Evolutionary conservation across 2,888 invertebrate species (phyloP).

Genomic region (Ypsolopha scabrella): DNA sequence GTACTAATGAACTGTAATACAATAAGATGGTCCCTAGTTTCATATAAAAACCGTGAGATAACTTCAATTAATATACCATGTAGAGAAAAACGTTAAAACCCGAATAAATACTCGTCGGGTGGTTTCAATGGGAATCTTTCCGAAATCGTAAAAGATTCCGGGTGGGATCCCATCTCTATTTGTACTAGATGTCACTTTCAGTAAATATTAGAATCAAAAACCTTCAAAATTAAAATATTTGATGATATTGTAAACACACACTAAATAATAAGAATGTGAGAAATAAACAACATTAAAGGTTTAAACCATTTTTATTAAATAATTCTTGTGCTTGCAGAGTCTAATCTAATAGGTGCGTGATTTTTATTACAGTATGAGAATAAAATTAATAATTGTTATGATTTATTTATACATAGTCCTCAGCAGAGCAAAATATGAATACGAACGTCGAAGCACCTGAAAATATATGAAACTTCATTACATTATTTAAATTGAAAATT

Average conservation of each 20-base stretch:
- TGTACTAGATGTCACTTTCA: too few species aligned
- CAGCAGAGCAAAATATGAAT: slow-evolving; percentile 47
- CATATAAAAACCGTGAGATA: too few species aligned
- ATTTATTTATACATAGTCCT: slow-evolving; percentile 35
- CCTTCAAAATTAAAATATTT: neutral
- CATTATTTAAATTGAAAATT: neutral
- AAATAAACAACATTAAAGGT: neutral
- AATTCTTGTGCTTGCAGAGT: neutral
- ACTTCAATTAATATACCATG: too few species aligned
- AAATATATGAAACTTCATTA: slow-evolving; percentile 12
- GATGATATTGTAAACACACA: neutral
- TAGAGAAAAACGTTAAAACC: too few species aligned
- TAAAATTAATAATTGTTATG: neutral
- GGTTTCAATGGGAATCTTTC: too few species aligned
- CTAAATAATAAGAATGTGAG: neutral
- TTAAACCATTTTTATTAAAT: neutral
- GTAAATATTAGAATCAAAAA: too few species aligned
- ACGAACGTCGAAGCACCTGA: slow-evolving; percentile 47
- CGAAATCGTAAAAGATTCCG: too few species aligned
- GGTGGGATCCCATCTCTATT: too few species aligned
- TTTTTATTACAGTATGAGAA: neutral
- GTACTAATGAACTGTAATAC: too few species aligned
- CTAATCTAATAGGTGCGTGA: neutral
- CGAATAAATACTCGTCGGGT: too few species aligned
- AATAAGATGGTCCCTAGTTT: too few species aligned